Percentiles rank a stretch among this genome's conserved stretches.
Evolutionary conservation across 2,797 vertebrate species (phyloP).

Genomic region (Trematocara caparti): DNA sequence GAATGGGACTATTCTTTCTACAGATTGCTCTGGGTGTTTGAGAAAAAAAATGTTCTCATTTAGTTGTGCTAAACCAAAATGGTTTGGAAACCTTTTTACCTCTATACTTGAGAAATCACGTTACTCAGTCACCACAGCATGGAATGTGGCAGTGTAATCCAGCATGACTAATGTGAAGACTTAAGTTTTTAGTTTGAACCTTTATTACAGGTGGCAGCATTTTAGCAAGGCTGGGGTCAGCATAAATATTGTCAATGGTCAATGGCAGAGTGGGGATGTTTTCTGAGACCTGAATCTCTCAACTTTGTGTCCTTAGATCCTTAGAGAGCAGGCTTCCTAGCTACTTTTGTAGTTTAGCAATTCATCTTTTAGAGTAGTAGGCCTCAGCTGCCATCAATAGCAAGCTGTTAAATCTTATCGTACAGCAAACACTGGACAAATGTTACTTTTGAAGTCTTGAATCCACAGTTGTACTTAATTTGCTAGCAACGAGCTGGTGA

Average conservation of each 20-base stretch:
- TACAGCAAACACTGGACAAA: neutral
- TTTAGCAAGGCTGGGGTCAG: neutral
- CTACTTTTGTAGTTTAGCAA: neutral
- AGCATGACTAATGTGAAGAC: neutral
- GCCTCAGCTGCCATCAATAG: neutral
- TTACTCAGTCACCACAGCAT: neutral
- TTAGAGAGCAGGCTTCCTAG: neutral
- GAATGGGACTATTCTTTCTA: constrained; percentile 3
- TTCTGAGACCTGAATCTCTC: neutral
- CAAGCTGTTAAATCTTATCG: neutral
- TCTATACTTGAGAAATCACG: neutral
- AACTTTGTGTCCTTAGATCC: neutral
- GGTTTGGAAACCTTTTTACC: constrained; percentile 2
- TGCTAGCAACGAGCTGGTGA: fast-evolving
- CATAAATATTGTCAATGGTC: neutral
- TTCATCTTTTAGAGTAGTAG: neutral
- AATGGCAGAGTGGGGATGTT: neutral
- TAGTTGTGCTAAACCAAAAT: constrained; percentile 11
- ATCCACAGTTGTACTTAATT: neutral
- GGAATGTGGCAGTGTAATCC: neutral
- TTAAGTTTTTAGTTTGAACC: neutral
- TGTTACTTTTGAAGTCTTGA: neutral
- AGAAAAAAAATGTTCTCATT: constrained; percentile 23
- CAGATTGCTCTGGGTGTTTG: constrained; percentile 20
- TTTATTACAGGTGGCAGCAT: neutral